These are phyloP conservation scores for Sapayoa aenigma DNA, from an alignment of 2,113 vertebrate species.

Conservation along the genomic window DNA sequence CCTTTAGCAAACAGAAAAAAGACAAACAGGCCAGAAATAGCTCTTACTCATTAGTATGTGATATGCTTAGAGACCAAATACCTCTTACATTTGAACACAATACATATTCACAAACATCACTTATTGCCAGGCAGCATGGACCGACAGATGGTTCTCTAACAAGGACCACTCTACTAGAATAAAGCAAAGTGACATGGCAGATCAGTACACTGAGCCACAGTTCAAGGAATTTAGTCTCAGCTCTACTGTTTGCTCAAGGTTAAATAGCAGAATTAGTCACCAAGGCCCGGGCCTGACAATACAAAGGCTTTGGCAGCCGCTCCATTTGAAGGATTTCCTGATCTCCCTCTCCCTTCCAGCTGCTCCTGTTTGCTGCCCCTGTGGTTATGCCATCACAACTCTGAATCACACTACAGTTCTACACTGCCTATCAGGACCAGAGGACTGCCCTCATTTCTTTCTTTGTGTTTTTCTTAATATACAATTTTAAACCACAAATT, in stretches of 20 bases:
- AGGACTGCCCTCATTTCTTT: not conserved
- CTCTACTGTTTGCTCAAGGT: constrained; percentile 8
- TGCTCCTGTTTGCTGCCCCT: not conserved
- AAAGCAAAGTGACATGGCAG: not conserved
- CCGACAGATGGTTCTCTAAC: accelerated
- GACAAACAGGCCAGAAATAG: not conserved
- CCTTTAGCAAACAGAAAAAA: not conserved
- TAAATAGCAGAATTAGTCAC: constrained; percentile 40
- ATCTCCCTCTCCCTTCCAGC: not conserved
- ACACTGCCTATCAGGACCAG: not conserved
- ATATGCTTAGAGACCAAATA: not conserved
- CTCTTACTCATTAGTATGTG: not conserved
- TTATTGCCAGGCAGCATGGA: not conserved
- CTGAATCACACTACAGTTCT: not conserved
- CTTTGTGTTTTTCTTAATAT: not conserved
- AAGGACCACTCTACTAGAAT: not conserved
- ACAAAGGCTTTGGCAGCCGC: constrained; percentile 41
- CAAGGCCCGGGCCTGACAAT: not conserved
- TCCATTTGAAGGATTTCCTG: constrained; percentile 39
- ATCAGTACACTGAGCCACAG: not conserved
- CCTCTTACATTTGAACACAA: not conserved
- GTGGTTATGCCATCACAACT: not conserved
- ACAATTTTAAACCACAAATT: not conserved
- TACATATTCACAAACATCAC: not conserved
- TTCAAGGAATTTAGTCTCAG: not conserved